Evolutionary conservation across 2,113 vertebrate species (phyloP).

Genomic region (Philantomba maxwellii): DNA sequence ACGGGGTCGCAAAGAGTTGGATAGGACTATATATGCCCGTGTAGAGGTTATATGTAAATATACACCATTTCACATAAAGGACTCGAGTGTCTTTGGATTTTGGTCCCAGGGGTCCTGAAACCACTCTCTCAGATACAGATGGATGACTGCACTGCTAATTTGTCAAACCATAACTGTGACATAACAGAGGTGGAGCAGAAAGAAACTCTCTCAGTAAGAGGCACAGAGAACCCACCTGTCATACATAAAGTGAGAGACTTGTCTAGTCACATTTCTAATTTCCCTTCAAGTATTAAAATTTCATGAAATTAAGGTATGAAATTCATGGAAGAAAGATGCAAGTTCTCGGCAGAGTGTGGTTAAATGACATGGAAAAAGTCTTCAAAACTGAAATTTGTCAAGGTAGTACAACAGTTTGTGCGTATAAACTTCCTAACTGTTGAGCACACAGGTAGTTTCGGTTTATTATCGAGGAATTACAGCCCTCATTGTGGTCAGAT

Average conservation of each 20-base stretch:
- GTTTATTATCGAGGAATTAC: neutral
- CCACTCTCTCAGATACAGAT: neutral
- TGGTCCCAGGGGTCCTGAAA: neutral
- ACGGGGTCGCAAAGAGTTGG: neutral
- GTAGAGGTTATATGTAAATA: neutral
- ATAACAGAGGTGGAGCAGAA: neutral
- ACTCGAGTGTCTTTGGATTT: neutral
- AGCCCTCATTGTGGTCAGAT: neutral
- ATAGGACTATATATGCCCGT: neutral
- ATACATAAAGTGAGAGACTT: neutral
- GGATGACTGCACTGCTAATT: neutral
- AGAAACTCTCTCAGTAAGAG: neutral
- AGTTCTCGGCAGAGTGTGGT: neutral
- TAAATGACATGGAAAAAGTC: neutral
- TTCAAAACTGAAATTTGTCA: neutral
- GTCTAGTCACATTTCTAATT: neutral
- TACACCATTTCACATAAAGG: neutral
- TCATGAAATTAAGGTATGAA: constrained; percentile 8
- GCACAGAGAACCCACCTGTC: neutral
- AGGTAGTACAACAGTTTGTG: neutral
- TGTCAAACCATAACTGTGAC: neutral
- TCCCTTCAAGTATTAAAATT: neutral
- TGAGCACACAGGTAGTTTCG: neutral
- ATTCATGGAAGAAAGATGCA: neutral
- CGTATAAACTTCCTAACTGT: neutral